These are phyloP conservation scores for Notechis scutatus DNA, from an alignment of 2,113 vertebrate species.

Conservation along the genomic window DNA sequence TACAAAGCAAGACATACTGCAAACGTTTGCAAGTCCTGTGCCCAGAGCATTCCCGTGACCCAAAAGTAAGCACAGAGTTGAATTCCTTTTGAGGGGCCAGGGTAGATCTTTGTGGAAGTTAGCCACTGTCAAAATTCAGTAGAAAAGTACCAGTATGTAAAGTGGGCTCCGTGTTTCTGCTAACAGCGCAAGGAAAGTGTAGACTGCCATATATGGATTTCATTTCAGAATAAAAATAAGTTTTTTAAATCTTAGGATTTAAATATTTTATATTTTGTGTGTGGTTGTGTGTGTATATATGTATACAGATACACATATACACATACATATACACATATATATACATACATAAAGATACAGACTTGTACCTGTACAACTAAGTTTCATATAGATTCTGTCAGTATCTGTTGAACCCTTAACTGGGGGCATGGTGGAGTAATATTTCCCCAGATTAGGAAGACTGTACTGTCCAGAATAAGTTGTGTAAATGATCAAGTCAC, in stretches of 20 bases:
- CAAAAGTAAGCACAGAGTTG: conserved; percentile 75
- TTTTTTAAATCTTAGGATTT: neutral
- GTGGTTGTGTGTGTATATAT: neutral
- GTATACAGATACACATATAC: neutral
- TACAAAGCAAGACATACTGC: conserved; percentile 92
- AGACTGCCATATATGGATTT: neutral
- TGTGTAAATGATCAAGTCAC: neutral
- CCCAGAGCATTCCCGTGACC: conserved; percentile 90
- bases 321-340: neutral
- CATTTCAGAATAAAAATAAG: neutral
- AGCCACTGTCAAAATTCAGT: neutral
- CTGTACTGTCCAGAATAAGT: neutral
- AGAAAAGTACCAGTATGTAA: neutral
- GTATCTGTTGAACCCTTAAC: neutral
- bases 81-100: neutral
- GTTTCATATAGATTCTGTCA: neutral
- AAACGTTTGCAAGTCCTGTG: conserved; percentile 91
- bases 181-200: neutral
- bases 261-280: neutral
- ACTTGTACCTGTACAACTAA: neutral
- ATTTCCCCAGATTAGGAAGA: neutral
- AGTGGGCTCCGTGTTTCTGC: neutral
- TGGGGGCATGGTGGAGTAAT: neutral
- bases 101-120: neutral
- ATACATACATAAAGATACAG: neutral